Evolutionary conservation across 1,140 invertebrate species (phyloP).

Genomic region (Dreissena rostriformis): DNA sequence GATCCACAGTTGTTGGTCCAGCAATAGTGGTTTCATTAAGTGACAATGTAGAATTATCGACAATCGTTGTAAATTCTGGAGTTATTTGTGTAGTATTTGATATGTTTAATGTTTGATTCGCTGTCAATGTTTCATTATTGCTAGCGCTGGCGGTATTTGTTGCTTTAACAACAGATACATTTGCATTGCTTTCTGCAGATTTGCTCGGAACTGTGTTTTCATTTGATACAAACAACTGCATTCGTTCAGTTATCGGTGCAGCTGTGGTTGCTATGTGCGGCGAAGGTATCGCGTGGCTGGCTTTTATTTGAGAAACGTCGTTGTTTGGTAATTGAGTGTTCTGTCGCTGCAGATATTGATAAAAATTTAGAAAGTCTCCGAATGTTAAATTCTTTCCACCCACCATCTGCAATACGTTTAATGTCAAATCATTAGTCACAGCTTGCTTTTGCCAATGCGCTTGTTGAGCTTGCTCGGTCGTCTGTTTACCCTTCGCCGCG

Average conservation of each 20-base stretch:
- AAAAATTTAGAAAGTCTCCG: conserved; percentile 5
- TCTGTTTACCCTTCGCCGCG: too few relatives aligned
- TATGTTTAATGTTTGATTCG: neutral
- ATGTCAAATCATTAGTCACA: too few relatives aligned
- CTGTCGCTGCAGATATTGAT: conserved; percentile 10
- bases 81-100: neutral
- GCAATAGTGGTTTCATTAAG: neutral
- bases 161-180: neutral
- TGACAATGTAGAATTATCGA: neutral
- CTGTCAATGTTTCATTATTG: neutral
- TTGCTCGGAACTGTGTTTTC: neutral
- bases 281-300: neutral
- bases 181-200: neutral
- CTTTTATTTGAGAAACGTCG: neutral
- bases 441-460: too few relatives aligned
- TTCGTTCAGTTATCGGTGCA: neutral
- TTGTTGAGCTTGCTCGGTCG: too few relatives aligned
- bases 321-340: neutral
- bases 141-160: neutral
- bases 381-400: conserved; percentile 15
- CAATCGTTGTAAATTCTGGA: neutral
- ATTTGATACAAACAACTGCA: neutral
- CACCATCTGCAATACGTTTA: neutral
- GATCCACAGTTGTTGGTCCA: conserved; percentile 28
- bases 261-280: neutral